Conservation (phyloP, 2,888 invertebrate genomes). For the Pilophorus perplexus region DNA sequence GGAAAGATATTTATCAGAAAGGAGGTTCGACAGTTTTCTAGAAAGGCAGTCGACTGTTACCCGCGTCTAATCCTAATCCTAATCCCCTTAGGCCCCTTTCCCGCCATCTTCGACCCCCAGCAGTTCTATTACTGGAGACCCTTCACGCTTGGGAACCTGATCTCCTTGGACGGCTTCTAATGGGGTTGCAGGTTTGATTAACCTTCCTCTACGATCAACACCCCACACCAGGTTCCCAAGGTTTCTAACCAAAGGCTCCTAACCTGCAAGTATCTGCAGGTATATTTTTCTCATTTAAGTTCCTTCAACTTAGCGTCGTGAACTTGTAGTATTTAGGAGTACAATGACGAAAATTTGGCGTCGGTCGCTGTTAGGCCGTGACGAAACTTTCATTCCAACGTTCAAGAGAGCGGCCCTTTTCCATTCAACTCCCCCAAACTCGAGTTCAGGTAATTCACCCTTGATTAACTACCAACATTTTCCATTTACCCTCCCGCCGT, state of each 20-base stretch:
- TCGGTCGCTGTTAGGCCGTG: no score
- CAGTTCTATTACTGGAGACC: background rate
- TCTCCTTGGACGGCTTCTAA: conserved; percentile 34
- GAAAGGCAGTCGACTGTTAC: conserved; percentile 25
- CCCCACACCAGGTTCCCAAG: background rate
- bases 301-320: no score
- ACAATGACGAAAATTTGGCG: no score
- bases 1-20: conserved; percentile 18
- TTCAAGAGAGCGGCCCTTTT: no score
- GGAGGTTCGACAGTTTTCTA: conserved; percentile 26
- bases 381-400: no score
- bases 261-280: no score
- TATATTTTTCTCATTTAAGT: no score
- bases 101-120: background rate
- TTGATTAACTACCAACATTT: background rate
- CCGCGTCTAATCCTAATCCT: background rate
- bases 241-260: background rate
- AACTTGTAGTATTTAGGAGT: no score
- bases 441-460: no score
- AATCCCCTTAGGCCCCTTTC: background rate
- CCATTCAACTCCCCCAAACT: no score
- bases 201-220: conserved; percentile 11
- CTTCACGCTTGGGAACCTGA: conserved; percentile 22
- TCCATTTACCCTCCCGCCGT: background rate
- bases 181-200: conserved; percentile 30